Evolutionary conservation across 2,113 vertebrate species (phyloP), one percentile per base, ranked within the genome.

Genomic region (Sminthopsis crassicaudata): DNA sequence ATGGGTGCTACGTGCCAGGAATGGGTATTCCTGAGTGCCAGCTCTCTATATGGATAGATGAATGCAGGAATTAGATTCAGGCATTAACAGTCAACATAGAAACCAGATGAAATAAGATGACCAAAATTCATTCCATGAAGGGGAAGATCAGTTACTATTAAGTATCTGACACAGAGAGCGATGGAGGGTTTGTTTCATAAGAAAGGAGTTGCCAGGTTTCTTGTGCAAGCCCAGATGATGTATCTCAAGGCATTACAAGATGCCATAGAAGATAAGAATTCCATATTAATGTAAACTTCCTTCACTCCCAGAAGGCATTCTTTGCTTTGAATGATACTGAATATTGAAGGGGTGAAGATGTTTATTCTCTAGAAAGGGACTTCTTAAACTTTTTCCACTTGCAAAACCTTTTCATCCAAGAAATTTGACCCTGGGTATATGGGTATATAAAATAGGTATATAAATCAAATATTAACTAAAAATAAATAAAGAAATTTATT

Each of bases 11-110:
- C 93, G 92, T 98, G 99, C 96, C 93, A 97, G 96, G 98, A 98
- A 98, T 98, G 94, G 96, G 93, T 97, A 98, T 97, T 91, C 91
- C 96, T 97, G 94, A 96, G 52, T 95, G 55, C 96, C 96, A 96
- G 96, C 97, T 98, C 97, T 96, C 97, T 98, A 96, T 96, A 97
- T 97, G 98, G 97, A 96, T 22, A 97, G 97, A 98, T 97, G 96
- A 97, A 98, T 96, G 95, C 93, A 98, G 98, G 98, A 98, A 98
- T 42, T 42, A 97, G 98, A 98, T 98, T 97, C 54, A 96, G 97
- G 96, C 98, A 98, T 98, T 97, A 97, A 93, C 92, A 96, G 76
- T 96, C 96, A 97, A 97, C 90, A 91, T 76, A 95, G 95, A 97
- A 95, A 95, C 89, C 90, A 94, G 94, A 95, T 94, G 93, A 98